phyloP scores from a whole-genome alignment of 2,888 invertebrate species.

The Agrotis puta region DNA sequence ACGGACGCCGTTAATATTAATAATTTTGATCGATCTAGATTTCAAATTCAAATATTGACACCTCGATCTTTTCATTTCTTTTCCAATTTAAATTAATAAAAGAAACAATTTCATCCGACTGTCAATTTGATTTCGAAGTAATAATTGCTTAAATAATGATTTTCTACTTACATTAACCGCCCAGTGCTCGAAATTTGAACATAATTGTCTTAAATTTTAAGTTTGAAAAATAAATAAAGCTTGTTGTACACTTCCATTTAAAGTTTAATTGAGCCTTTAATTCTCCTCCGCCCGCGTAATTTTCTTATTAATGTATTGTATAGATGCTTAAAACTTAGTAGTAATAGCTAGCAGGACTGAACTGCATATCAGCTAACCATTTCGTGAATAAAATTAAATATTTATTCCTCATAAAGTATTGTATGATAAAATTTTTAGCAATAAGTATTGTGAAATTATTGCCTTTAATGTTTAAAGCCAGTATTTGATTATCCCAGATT shows the following conservation, averaged over 20 bases:
- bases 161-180: too few species aligned
- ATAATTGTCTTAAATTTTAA: too few species aligned
- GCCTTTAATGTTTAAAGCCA: not conserved
- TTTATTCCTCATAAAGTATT: not conserved
- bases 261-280: too few species aligned
- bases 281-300: too few species aligned
- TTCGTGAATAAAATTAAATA: too few species aligned
- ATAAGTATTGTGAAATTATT: not conserved
- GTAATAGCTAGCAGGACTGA: too few species aligned
- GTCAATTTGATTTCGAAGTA: not conserved
- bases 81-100: not conserved
- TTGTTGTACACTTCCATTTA: too few species aligned
- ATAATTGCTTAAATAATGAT: not conserved
- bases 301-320: too few species aligned
- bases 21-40: conserved; percentile 25
- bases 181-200: too few species aligned
- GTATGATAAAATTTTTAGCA: not conserved
- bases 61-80: conserved; percentile 13
- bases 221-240: too few species aligned
- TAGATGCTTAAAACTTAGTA: too few species aligned
- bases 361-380: too few species aligned
- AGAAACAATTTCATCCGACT: not conserved
- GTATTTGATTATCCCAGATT: conserved; percentile 8
- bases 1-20: conserved; percentile 8
- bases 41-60: conserved; percentile 8